Percentiles rank a stretch among this genome's conserved stretches.
Conservation (phyloP, 1,140 invertebrate genomes). For the Brachystomella parvula region DNA sequence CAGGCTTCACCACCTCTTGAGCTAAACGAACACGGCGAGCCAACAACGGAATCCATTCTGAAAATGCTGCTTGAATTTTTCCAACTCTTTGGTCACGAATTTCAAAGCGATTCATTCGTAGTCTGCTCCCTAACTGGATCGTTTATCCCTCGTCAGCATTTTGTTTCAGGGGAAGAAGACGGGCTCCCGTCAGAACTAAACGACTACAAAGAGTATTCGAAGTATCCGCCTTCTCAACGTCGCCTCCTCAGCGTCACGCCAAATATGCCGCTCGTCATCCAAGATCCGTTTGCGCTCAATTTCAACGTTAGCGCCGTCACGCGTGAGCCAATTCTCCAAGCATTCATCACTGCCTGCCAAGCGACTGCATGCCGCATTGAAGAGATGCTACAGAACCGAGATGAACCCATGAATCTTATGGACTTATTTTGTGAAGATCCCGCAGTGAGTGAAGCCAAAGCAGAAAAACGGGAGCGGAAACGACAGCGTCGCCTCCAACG, state of each 20-base stretch:
- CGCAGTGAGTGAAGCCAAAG: too few species aligned
- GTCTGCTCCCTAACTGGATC: constrained; percentile 43
- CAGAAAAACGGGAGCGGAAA: background rate
- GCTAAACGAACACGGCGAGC: background rate
- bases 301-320: constrained; percentile 41
- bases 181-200: constrained; percentile 41
- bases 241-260: constrained; percentile 25
- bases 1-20: background rate
- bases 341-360: background rate
- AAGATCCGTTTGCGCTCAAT: constrained; percentile 47
- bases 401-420: background rate
- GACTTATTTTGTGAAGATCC: background rate
- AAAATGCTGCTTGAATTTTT: constrained; percentile 21
- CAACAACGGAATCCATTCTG: constrained; percentile 18
- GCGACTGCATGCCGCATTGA: background rate
- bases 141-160: constrained; percentile 39
- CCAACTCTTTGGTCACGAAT: constrained; percentile 8
- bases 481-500: background rate
- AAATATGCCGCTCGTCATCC: constrained; percentile 41
- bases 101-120: constrained; percentile 29
- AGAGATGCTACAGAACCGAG: background rate
- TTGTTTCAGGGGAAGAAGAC: constrained; percentile 33
- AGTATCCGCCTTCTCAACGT: constrained; percentile 32
- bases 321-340: background rate
- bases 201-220: constrained; percentile 39